Percentiles rank a stretch among this genome's conserved stretches.
phyloP scores from a whole-genome alignment of 2,113 vertebrate species.

The Strix aluco region DNA sequence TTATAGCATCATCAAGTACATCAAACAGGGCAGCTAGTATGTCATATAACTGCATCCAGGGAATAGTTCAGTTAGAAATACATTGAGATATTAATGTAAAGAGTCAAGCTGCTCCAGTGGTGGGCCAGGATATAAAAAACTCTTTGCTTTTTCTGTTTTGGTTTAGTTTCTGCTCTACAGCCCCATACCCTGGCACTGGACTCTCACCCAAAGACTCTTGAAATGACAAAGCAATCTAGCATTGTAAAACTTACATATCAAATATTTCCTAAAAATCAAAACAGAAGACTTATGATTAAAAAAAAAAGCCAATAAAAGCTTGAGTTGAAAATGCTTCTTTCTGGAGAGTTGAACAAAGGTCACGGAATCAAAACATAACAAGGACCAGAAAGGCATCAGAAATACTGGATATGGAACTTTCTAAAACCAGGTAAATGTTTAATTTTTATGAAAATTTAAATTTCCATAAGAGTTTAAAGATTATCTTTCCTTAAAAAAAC shows the following conservation, averaged over 20 bases:
- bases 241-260: background rate
- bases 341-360: background rate
- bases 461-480: background rate
- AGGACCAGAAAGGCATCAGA: background rate
- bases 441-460: background rate
- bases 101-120: background rate
- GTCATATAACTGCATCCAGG: background rate
- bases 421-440: background rate
- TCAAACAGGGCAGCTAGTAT: background rate
- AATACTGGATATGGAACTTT: background rate
- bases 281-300: accelerated
- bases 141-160: background rate
- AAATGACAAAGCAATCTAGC: background rate
- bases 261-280: background rate
- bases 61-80: background rate
- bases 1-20: background rate
- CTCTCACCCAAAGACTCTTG: background rate
- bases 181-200: background rate
- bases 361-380: background rate
- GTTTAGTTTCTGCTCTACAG: background rate
- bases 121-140: background rate
- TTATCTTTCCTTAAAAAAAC: background rate
- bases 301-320: background rate
- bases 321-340: background rate
- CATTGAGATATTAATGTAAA: background rate